phyloP scores from a whole-genome alignment of 2,797 vertebrate species.

The Leptoclinus maculatus region DNA sequence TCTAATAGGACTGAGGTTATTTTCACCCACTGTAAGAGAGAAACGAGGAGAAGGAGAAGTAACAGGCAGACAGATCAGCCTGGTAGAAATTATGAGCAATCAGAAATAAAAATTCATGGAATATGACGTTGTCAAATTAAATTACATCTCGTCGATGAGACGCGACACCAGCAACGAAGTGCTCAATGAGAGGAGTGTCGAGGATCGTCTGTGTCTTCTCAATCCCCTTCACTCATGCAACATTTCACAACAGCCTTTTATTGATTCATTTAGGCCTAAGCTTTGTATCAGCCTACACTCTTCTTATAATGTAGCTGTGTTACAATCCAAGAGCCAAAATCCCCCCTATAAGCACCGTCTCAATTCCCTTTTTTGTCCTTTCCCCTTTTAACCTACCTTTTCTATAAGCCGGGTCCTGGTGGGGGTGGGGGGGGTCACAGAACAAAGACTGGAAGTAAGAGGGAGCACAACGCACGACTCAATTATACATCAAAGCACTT shows the following conservation, averaged over 20 bases:
- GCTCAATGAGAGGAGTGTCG: slow-evolving; percentile 36
- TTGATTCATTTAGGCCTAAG: slow-evolving; percentile 48
- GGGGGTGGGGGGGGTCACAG: slow-evolving; percentile 1
- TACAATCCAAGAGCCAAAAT: slow-evolving; percentile 28
- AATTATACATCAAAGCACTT: slow-evolving; percentile 82
- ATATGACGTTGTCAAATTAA: slow-evolving; percentile 65
- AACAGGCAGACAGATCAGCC: slow-evolving; percentile 6
- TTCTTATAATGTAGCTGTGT: slow-evolving; percentile 16
- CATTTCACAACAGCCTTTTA: slow-evolving; percentile 35
- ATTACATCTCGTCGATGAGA: slow-evolving; percentile 61
- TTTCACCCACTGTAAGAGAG: slow-evolving; percentile 17
- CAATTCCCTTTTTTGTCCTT: slow-evolving; percentile 16
- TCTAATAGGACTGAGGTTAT: slow-evolving; percentile 16
- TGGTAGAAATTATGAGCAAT: slow-evolving; percentile 25
- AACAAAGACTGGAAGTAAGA: slow-evolving; percentile 29
- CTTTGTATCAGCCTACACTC: slow-evolving; percentile 38
- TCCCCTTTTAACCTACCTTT: slow-evolving; percentile 46
- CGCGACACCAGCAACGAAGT: slow-evolving; percentile 43
- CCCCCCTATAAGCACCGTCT: slow-evolving; percentile 19
- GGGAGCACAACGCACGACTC: slow-evolving; percentile 49
- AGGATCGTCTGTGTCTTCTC: slow-evolving; percentile 33
- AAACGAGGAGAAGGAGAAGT: background rate
- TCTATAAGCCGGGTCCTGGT: slow-evolving; percentile 34
- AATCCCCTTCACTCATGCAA: slow-evolving; percentile 26
- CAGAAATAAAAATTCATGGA: slow-evolving; percentile 38